Evolutionary conservation across 2,797 vertebrate genomes (phyloP), one percentile per base, ranked within the genome.

Genomic region (Gymnothorax javanicus): DNA sequence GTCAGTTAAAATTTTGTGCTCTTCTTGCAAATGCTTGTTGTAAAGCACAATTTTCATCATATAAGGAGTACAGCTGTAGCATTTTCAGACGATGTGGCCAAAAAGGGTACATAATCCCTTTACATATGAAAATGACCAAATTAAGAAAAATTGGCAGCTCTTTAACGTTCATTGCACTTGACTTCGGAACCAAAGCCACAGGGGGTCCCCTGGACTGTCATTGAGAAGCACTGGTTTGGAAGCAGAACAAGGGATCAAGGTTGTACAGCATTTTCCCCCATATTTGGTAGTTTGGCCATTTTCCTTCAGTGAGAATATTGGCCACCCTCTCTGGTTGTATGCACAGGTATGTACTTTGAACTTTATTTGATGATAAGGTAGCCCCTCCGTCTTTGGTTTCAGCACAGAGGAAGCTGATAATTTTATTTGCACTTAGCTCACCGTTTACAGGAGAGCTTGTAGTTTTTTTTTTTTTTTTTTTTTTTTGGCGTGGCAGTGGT

Each of bases 271-370:
- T 4, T 43, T 15, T 4, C 12, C 12, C 15, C 50, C 17, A 6
- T 54, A 79, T 79, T 79, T 20, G 20, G 20, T n/a, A 54, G 75
- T 43, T 23, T 79, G 54, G 50, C 17, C 5, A 79, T 56, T 56
- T 79, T 6, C 7, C 75, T 79, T 6, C 50, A 2, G 17, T 79
- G 50, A 23, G 52, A 54, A 8, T n/a, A 54, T 4, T 43, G 2
- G 50, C 50, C 50, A 8, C 52, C 8, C 25, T 75, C 27, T 13
- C 13, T 50, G 13, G 73, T 17, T 79, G 75, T 50, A 25, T 43
- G 54, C 11, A 79, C 75, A 54, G 75, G n/a, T 52, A n/a, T 79
- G 75, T n/a, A 79, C 75, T 79, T 79, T 77, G 73, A 20, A 77
- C 73, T 77, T 79, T 54, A 79, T 27, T 79, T 56, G 15, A 50